Percentiles rank a stretch among this genome's conserved stretches.
These are phyloP conservation scores for Meiosimyza decipiens DNA, from an alignment of 2,888 invertebrate species.

Conservation along the genomic window DNA sequence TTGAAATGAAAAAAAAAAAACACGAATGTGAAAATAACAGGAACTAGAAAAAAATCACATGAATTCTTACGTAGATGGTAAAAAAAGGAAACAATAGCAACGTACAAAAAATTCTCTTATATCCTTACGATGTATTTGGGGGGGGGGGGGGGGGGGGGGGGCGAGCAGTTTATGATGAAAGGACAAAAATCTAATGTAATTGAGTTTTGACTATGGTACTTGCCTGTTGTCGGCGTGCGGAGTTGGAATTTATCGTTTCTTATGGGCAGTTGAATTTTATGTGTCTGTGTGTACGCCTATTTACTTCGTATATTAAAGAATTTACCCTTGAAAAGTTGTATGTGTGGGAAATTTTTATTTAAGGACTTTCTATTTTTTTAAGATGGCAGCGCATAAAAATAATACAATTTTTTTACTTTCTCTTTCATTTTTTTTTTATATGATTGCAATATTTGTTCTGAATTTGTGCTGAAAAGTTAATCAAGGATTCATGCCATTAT, in stretches of 20 bases:
- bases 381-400: too few species aligned
- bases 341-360: too few species aligned
- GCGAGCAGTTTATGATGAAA: conserved; percentile 3
- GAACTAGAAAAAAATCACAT: conserved; percentile 1
- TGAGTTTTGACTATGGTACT: conserved; percentile 16
- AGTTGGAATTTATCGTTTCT: not conserved
- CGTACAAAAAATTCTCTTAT: not conserved
- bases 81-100: not conserved
- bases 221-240: not conserved
- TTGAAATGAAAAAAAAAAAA: not conserved
- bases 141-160: too few species aligned
- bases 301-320: too few species aligned
- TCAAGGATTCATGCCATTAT: too few species aligned
- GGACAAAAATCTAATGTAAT: conserved; percentile 21
- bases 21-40: not conserved
- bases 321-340: too few species aligned
- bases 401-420: too few species aligned
- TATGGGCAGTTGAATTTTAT: conserved; percentile 10
- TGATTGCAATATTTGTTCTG: too few species aligned
- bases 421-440: too few species aligned
- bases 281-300: not conserved
- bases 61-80: not conserved
- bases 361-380: too few species aligned
- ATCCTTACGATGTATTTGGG: too few species aligned
- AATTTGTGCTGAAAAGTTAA: too few species aligned